Conservation (phyloP, 2,888 invertebrate species). For the Ptilodon capucinus region DNA sequence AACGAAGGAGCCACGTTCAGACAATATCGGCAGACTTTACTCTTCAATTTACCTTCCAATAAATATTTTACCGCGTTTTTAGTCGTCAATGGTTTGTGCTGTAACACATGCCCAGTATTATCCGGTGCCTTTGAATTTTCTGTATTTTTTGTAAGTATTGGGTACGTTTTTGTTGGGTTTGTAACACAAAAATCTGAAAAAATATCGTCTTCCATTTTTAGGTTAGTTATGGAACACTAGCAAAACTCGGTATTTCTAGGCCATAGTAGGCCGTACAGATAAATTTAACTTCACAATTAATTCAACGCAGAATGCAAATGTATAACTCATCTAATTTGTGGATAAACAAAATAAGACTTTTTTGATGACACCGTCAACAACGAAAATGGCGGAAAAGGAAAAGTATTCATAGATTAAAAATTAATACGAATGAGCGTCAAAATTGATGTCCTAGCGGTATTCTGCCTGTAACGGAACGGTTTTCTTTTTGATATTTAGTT, state of each 20-base stretch:
- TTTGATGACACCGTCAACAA: too few species aligned
- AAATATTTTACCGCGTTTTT: conserved; percentile 63
- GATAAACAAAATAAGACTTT: too few species aligned
- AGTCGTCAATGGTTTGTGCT: conserved; percentile 45
- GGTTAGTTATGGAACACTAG: conserved; percentile 28
- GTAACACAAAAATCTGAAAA: conserved; percentile 17
- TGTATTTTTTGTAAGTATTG: conserved; percentile 11
- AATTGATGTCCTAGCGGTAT: background rate
- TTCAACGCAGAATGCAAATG: too few species aligned
- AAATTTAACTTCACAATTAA: too few species aligned
- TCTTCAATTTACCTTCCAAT: conserved; percentile 54
- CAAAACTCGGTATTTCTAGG: background rate
- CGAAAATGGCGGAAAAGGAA: too few species aligned
- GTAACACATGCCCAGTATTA: background rate
- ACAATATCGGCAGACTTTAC: conserved; percentile 67
- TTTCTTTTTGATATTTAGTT: background rate
- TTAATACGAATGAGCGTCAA: too few species aligned
- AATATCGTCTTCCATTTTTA: conserved; percentile 36
- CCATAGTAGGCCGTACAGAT: background rate
- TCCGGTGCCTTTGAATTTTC: background rate
- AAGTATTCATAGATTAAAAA: too few species aligned
- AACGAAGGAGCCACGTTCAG: conserved; percentile 48
- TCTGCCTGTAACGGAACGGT: background rate
- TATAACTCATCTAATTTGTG: too few species aligned
- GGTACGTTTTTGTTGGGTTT: conserved; percentile 25